Evolutionary conservation across 2,888 invertebrate species (phyloP).

Genomic region (Thymelicus acteon): DNA sequence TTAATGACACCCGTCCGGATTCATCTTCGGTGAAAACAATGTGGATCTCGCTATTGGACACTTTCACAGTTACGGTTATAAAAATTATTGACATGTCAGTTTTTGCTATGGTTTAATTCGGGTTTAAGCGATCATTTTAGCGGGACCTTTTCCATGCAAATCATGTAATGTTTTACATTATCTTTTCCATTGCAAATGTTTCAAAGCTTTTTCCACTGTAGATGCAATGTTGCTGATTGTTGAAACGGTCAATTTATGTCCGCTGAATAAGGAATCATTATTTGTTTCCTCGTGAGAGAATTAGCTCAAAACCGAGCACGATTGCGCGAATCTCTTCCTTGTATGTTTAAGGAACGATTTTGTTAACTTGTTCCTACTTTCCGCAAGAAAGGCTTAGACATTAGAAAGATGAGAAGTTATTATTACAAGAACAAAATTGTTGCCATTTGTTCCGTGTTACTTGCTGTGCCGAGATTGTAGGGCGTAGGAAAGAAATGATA

Average conservation of each 20-base stretch:
- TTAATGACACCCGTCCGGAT: constrained; percentile 81
- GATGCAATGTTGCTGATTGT: neutral
- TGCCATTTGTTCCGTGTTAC: constrained; percentile 20
- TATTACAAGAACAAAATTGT: constrained; percentile 23
- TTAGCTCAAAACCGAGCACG: constrained; percentile 24
- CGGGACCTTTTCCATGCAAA: constrained; percentile 29
- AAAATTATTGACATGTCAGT: constrained; percentile 31
- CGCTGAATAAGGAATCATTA: constrained; percentile 23
- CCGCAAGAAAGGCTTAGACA: constrained; percentile 11
- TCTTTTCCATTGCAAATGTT: constrained; percentile 20
- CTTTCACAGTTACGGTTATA: constrained; percentile 60
- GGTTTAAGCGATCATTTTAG: neutral
- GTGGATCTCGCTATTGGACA: constrained; percentile 66
- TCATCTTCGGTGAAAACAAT: constrained; percentile 82
- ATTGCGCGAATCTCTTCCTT: constrained; percentile 27
- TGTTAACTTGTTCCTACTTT: constrained; percentile 24
- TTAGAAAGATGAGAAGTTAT: constrained; percentile 30
- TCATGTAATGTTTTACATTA: constrained; percentile 17
- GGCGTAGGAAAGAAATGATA: constrained; percentile 17
- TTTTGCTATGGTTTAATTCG: neutral
- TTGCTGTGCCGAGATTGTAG: neutral
- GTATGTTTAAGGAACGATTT: constrained; percentile 30
- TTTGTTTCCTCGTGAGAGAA: constrained; percentile 21
- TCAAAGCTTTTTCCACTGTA: constrained; percentile 3
- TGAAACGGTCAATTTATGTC: constrained; percentile 18